A percentile compares a stretch with the other conserved stretches of the same genome.
Evolutionary conservation across 2,797 vertebrate genomes (phyloP).

Genomic region (Echeneis naucrates): DNA sequence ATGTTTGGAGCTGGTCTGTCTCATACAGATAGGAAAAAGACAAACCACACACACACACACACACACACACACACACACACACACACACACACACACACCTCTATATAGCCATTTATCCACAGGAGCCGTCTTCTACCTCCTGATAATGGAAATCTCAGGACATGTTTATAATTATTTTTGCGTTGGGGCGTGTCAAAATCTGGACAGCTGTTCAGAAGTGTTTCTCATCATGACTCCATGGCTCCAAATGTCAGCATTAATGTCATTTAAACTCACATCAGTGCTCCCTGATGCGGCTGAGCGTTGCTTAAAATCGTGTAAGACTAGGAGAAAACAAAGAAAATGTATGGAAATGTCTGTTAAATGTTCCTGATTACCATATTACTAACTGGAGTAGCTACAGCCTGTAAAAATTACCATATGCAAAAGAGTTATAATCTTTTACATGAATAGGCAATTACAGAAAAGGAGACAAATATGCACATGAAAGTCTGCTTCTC

Average conservation of each 20-base stretch:
- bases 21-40: background rate
- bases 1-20: background rate
- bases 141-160: constrained; percentile 58
- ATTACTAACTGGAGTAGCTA: constrained; percentile 55
- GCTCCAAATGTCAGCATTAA: constrained; percentile 65
- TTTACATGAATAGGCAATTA: constrained; percentile 44
- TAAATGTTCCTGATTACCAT: constrained; percentile 70
- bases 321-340: constrained; percentile 41
- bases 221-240: constrained; percentile 62
- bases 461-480: constrained; percentile 24
- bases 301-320: constrained; percentile 39
- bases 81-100: constrained; percentile 17
- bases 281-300: constrained; percentile 43
- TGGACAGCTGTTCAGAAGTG: constrained; percentile 69
- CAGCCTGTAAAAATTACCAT: constrained; percentile 63
- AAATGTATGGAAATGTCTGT: constrained; percentile 49
- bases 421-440: constrained; percentile 56
- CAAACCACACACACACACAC: constrained; percentile 1
- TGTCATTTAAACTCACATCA: constrained; percentile 65
- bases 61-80: constrained; percentile 11
- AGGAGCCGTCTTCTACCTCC: constrained; percentile 44
- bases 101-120: constrained; percentile 32
- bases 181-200: constrained; percentile 56
- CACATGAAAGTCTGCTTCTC: constrained; percentile 32
- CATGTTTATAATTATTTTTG: constrained; percentile 64